Evolutionary conservation across 2,113 vertebrate species (phyloP).

Genomic region (Odontophorus gujanensis): DNA sequence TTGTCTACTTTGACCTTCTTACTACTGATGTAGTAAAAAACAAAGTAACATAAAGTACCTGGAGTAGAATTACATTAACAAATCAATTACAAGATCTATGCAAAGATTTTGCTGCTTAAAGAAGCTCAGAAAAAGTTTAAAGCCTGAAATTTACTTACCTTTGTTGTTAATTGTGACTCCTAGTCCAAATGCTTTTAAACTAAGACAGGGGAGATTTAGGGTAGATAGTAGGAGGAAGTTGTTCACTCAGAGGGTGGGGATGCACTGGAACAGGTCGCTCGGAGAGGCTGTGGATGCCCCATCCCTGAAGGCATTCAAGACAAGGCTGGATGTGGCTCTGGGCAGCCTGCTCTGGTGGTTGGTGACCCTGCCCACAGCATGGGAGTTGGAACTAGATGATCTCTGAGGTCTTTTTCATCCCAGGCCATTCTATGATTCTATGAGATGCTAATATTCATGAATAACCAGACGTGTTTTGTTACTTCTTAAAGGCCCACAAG

Average conservation of each 20-base stretch:
- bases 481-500: not conserved
- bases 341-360: too few species aligned
- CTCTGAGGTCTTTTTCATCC: too few species aligned
- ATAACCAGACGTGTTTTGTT: not conserved
- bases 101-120: not conserved
- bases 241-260: too few species aligned
- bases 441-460: not conserved
- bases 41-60: not conserved
- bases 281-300: too few species aligned
- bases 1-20: slow-evolving; percentile 42
- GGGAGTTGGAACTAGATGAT: too few species aligned
- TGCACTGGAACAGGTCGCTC: too few species aligned
- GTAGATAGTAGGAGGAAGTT: too few species aligned
- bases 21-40: not conserved
- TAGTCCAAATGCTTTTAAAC: not conserved
- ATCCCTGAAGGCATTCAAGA: too few species aligned
- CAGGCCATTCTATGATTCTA: too few species aligned
- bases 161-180: not conserved
- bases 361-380: too few species aligned
- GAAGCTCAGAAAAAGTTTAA: not conserved
- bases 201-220: too few species aligned
- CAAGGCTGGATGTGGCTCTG: too few species aligned
- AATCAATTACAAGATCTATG: not conserved
- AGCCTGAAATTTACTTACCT: not conserved
- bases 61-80: not conserved